Percentiles rank a stretch among this genome's conserved stretches.
Evolutionary conservation across 2,113 vertebrate species (phyloP).

Genomic region (Conger conger): DNA sequence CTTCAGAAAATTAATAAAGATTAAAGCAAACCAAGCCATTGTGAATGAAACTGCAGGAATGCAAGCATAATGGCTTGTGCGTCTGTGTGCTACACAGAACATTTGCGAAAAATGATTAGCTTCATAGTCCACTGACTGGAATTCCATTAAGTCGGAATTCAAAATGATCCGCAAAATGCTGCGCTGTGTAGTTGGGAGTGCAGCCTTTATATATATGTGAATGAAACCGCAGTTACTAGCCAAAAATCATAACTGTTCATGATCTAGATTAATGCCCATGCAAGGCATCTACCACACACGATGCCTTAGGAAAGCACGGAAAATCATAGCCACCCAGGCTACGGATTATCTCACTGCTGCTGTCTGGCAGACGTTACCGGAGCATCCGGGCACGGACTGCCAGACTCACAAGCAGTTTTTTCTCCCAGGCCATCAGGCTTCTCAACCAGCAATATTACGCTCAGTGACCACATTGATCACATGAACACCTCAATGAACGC

Average conservation of each 20-base stretch:
- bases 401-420: too few species aligned
- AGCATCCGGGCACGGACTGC: too few species aligned
- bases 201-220: slow-evolving; percentile 83
- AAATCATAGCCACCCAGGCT: too few species aligned
- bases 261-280: slow-evolving; percentile 56
- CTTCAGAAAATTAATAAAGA: slow-evolving; percentile 91
- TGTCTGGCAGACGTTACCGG: too few species aligned
- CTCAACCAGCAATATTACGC: too few species aligned
- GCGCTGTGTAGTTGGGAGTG: slow-evolving; percentile 77
- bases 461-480: too few species aligned
- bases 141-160: slow-evolving; percentile 80
- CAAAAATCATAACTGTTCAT: slow-evolving; percentile 79
- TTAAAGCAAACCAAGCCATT: slow-evolving; percentile 82
- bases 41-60: slow-evolving; percentile 82
- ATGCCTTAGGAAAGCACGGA: too few species aligned
- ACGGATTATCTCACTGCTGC: too few species aligned
- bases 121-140: slow-evolving; percentile 80
- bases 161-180: slow-evolving; percentile 77
- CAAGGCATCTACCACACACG: too few species aligned
- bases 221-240: slow-evolving; percentile 86
- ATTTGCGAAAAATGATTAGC: slow-evolving; percentile 80
- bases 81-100: slow-evolving; percentile 78
- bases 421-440: too few species aligned
- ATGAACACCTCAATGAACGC: too few species aligned
- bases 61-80: slow-evolving; percentile 68